A percentile compares a stretch with the other conserved stretches of the same genome.
Conservation (phyloP, 2,888 invertebrate species). For the Serripes groenlandicus region DNA sequence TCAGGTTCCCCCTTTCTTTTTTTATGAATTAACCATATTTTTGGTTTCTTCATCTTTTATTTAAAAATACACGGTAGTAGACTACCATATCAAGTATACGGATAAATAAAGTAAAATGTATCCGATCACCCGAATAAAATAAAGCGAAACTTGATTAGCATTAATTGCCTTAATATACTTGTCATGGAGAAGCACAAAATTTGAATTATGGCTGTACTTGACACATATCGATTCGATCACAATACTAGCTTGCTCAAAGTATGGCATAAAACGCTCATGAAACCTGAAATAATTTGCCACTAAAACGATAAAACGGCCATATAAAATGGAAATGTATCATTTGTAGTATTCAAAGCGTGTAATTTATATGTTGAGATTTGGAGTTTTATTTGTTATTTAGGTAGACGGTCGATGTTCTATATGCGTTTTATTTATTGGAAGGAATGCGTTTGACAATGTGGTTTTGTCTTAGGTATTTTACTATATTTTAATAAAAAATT, state of each 20-base stretch:
- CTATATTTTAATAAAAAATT: no score
- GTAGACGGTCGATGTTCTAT: conserved; percentile 10
- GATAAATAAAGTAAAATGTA: conserved; percentile 20
- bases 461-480: no score
- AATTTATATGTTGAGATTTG: conserved; percentile 24
- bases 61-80: no score
- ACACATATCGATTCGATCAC: conserved; percentile 18
- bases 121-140: conserved; percentile 18
- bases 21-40: no score
- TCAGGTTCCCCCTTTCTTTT: no score
- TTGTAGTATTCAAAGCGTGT: conserved; percentile 31
- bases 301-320: conserved; percentile 17
- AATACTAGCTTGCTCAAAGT: not conserved
- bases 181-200: conserved; percentile 17
- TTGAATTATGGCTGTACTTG: conserved; percentile 16
- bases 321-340: conserved; percentile 37
- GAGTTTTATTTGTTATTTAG: conserved; percentile 7
- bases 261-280: conserved; percentile 23
- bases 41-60: no score
- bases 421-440: not conserved
- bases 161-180: conserved; percentile 31
- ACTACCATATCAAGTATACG: no score
- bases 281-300: conserved; percentile 30
- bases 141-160: conserved; percentile 27
- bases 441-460: not conserved